Conservation (phyloP, 2,797 vertebrate species). For the Gobionotothen gibberifrons region DNA sequence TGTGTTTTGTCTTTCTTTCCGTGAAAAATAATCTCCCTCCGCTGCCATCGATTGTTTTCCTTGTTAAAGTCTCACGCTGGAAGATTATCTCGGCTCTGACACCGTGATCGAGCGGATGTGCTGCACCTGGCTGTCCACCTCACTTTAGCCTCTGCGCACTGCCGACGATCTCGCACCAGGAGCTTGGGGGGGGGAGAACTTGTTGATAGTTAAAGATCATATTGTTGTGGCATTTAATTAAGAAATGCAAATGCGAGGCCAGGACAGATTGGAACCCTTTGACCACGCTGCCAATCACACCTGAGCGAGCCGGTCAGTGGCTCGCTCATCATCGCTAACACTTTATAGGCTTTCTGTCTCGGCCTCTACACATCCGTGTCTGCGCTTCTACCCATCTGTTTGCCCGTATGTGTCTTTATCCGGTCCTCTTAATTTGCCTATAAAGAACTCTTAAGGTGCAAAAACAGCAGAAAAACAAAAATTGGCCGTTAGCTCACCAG, state of each 20-base stretch:
- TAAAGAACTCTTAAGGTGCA: constrained; percentile 74
- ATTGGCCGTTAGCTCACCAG: constrained; percentile 74
- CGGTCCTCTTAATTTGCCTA: constrained; percentile 67
- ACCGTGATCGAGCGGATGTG: constrained; percentile 45
- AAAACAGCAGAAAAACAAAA: constrained; percentile 78
- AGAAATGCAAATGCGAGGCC: constrained; percentile 85
- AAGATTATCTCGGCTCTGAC: constrained; percentile 57
- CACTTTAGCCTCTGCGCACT: constrained; percentile 61
- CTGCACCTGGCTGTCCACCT: constrained; percentile 69
- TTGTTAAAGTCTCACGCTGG: constrained; percentile 61
- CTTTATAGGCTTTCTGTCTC: constrained; percentile 59
- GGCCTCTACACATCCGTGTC: constrained; percentile 29
- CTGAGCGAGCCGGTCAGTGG: constrained; percentile 59
- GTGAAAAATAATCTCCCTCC: constrained; percentile 8
- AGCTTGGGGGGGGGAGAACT: constrained; percentile 49
- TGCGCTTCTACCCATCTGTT: constrained; percentile 24
- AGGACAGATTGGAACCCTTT: constrained; percentile 73
- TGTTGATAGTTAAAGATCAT: constrained; percentile 83
- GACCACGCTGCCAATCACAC: constrained; percentile 80
- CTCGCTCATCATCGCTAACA: constrained; percentile 48
- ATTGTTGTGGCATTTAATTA: constrained; percentile 88
- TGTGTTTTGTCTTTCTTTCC: constrained; percentile 9
- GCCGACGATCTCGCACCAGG: constrained; percentile 29
- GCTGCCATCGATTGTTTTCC: constrained; percentile 64
- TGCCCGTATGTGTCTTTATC: constrained; percentile 48